Evolutionary conservation across 2,888 invertebrate genomes (phyloP).

Genomic region (Crocallis elinguaria): DNA sequence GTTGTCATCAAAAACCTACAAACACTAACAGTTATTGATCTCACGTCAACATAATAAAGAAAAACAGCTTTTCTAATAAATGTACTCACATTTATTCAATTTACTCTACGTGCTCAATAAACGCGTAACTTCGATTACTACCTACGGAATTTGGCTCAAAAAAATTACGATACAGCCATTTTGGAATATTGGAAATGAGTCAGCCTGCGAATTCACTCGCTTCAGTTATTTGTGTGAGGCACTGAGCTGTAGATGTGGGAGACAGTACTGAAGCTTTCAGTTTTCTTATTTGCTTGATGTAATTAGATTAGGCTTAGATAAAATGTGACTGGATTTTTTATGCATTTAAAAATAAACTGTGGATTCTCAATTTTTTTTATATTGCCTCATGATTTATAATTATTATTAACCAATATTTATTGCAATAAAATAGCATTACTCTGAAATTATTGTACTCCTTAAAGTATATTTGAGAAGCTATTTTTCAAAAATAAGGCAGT

Average conservation of each 20-base stretch:
- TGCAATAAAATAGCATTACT: no score
- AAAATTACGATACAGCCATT: slow-evolving; percentile 33
- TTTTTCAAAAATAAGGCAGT: no score
- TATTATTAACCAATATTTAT: no score
- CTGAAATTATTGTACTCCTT: no score
- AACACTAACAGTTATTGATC: slow-evolving; percentile 15
- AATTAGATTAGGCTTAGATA: no score
- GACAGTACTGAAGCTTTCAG: slow-evolving; percentile 10
- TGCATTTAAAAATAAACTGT: no score
- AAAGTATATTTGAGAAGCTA: no score
- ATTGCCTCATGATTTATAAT: no score
- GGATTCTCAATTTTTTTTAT: no score
- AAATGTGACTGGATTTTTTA: no score
- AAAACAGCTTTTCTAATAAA: slow-evolving; percentile 18
- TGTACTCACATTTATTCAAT: slow-evolving; percentile 18
- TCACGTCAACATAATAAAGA: slow-evolving; percentile 12
- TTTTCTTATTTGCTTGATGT: no score
- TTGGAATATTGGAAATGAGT: slow-evolving; percentile 25
- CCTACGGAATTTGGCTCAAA: slow-evolving; percentile 32
- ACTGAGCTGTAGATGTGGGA: slow-evolving; percentile 21
- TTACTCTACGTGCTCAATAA: slow-evolving; percentile 18
- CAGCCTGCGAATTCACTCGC: slow-evolving; percentile 22
- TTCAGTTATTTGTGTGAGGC: slow-evolving; percentile 19
- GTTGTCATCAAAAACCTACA: neutral
- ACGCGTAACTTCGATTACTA: slow-evolving; percentile 26